Evolutionary conservation across 1,140 invertebrate species (phyloP), one percentile per base, ranked within the genome.

Genomic region (Branchinecta lynchi): DNA sequence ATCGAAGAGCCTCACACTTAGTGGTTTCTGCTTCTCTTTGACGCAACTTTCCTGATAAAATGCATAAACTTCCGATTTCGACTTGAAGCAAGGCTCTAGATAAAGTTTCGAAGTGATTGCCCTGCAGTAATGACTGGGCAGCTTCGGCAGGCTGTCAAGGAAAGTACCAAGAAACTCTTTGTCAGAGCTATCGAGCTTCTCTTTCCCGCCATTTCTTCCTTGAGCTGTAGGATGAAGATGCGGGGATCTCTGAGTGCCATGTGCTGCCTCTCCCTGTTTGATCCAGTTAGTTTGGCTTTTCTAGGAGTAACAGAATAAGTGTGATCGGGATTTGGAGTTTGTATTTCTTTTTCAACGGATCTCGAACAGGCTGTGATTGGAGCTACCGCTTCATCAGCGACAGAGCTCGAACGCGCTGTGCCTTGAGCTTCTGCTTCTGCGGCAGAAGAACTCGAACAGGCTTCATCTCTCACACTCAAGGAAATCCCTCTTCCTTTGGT

Each of bases 11-110:
- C 46, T 51, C 46, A 51, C 46, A 51, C 46, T 51, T 51, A 51
- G 46, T 51, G 46, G 46, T 51, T 51, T 51, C 46, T 51, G 46
- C 46, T 51, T 51, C 46, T 51, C 46, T 51, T 51, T 51, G 46
- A 51, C 46, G 46, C 9, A 51, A 51, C 46, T 51, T 51, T 51
- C 46, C 9, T 51, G 9, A n/a, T 51, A 51, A n/a, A 51, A 51
- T 51, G 46, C 46, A 51, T 51, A 51, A 51, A 51, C 46, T 51
- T 51, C 46, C 46, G 46, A 51, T 51, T 51, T 51, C 9, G 46
- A 51, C 46, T 51, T 51, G 46, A 51, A 51, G 46, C 46, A 51
- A n/a, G 46, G 46, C n/a, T 51, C 46, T 9, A 51, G n/a, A 51
- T 51, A 51, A 9, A 51, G 46, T 51, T 51, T 51, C n/a, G 46